Evolutionary conservation across 2,797 vertebrate species (phyloP).

Genomic region (Dromococcyx pavoninus): DNA sequence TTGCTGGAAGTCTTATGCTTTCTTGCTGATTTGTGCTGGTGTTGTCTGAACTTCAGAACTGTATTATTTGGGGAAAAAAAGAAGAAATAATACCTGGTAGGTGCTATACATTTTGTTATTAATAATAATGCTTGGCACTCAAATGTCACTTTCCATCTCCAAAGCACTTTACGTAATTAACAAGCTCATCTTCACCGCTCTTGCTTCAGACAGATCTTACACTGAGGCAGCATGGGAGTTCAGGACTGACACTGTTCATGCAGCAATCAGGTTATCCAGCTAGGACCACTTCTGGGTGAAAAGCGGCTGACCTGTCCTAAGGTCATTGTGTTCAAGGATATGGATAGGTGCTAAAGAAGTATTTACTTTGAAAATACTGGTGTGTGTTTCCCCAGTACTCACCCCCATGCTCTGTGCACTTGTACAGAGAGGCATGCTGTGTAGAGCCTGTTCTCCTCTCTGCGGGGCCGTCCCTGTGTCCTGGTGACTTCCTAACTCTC

Average conservation of each 20-base stretch:
- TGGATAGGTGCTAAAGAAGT: background rate
- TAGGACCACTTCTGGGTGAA: background rate
- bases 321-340: background rate
- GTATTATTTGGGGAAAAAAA: background rate
- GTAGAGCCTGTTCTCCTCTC: background rate
- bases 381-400: rapidly evolving
- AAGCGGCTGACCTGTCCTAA: background rate
- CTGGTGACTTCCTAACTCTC: background rate
- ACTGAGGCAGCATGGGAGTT: background rate
- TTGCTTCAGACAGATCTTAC: background rate
- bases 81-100: slow-evolving; percentile 14
- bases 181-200: slow-evolving; percentile 10
- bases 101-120: slow-evolving; percentile 46
- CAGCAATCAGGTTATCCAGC: background rate
- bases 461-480: background rate
- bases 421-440: rapidly evolving
- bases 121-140: slow-evolving; percentile 38
- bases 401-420: background rate
- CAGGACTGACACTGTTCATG: background rate
- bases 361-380: background rate
- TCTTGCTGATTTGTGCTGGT: background rate
- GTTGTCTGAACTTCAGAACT: background rate
- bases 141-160: slow-evolving; percentile 43
- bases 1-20: background rate
- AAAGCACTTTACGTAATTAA: slow-evolving; percentile 47